A percentile compares a stretch with the other conserved stretches of the same genome.
Evolutionary conservation across 2,113 vertebrate genomes (phyloP).

Genomic region (Eira barbara): DNA sequence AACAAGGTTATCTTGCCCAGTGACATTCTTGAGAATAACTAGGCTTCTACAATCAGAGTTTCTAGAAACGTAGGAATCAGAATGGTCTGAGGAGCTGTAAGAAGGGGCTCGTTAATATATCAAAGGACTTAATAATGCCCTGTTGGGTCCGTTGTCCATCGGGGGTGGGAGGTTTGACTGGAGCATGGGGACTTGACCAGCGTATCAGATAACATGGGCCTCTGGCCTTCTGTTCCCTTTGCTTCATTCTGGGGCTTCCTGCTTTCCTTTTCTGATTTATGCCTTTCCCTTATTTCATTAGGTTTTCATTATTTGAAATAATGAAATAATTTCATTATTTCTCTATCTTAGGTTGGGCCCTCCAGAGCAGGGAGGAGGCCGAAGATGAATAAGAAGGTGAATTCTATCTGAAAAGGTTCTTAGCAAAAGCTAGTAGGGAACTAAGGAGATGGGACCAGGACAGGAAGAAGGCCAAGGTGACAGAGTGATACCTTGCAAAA

Average conservation of each 20-base stretch:
- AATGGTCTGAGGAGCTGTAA: neutral
- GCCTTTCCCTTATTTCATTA: neutral
- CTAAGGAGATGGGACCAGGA: neutral
- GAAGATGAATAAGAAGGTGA: neutral
- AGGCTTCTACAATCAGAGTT: neutral
- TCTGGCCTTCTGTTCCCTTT: neutral
- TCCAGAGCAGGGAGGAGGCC: neutral
- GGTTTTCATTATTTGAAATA: too few relatives aligned
- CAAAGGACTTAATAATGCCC: neutral
- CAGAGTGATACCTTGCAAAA: too few relatives aligned
- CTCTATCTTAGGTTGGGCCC: neutral
- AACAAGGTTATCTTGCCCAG: neutral
- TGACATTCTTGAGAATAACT: neutral
- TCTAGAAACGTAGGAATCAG: neutral
- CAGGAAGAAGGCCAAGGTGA: neutral
- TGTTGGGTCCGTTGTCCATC: neutral
- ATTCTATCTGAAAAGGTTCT: neutral
- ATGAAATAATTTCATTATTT: too few relatives aligned
- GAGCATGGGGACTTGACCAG: neutral
- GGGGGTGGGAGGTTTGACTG: neutral
- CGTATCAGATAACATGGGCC: neutral
- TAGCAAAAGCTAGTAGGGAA: neutral
- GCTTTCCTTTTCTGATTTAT: neutral
- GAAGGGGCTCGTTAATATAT: neutral
- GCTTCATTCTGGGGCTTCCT: neutral